Percentiles rank a stretch among this genome's conserved stretches.
Conservation (phyloP, 2,797 vertebrate species). For the Anguilla anguilla region DNA sequence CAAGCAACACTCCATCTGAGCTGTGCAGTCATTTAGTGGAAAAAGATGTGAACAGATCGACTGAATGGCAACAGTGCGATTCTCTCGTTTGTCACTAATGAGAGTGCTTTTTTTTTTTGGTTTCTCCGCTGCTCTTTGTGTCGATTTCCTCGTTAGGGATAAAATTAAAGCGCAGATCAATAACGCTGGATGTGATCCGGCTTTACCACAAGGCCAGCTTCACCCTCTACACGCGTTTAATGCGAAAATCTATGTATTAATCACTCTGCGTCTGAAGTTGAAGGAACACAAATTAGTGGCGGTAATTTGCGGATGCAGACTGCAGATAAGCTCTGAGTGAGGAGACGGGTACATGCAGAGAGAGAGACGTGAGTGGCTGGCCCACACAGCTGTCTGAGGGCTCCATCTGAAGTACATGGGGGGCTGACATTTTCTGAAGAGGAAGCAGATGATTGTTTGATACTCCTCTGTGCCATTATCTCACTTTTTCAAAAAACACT, state of each 20-base stretch:
- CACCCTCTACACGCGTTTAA: conserved; percentile 5
- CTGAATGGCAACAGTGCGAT: background rate
- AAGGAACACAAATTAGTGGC: conserved; percentile 4
- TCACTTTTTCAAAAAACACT: background rate
- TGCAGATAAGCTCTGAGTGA: background rate
- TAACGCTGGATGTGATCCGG: background rate
- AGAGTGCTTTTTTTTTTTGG: background rate
- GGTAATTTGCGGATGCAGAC: conserved; percentile 8
- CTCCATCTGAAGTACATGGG: background rate
- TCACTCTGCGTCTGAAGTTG: conserved; percentile 9
- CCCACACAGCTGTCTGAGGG: background rate
- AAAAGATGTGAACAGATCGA: background rate
- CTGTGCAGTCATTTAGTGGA: background rate
- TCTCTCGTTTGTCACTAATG: background rate
- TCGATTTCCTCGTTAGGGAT: conserved; percentile 13
- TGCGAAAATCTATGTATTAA: conserved; percentile 13
- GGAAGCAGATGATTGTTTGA: conserved; percentile 1
- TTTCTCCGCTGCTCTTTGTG: background rate
- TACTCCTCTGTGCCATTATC: background rate
- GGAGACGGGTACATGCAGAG: background rate
- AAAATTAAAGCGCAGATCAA: background rate
- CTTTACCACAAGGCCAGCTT: background rate
- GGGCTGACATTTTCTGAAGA: background rate
- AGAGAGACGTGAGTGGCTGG: background rate
- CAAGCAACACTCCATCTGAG: background rate